Evolutionary conservation across 2,888 invertebrate species (phyloP).

Genomic region (Drosophila limbata): DNA sequence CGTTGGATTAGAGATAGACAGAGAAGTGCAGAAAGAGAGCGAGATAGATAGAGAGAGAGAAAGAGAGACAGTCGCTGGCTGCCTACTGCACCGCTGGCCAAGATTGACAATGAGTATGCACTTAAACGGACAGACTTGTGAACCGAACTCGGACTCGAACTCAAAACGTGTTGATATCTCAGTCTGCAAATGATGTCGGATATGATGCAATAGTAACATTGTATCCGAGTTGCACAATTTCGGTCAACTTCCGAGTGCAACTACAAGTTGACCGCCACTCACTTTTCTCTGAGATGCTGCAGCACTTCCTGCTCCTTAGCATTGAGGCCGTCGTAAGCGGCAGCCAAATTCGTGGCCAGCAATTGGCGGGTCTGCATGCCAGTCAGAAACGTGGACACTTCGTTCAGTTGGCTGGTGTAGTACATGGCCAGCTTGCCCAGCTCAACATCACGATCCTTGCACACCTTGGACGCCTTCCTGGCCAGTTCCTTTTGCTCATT

Average conservation of each 20-base stretch:
- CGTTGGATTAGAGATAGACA: constrained; percentile 4
- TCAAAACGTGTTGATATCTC: neutral
- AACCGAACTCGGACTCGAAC: constrained; percentile 6
- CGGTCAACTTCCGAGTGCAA: constrained; percentile 65
- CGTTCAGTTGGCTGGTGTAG: constrained; percentile 88
- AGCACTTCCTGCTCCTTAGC: constrained; percentile 88
- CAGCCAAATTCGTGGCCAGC: constrained; percentile 88
- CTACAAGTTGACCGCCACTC: constrained; percentile 66
- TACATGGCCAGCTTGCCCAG: constrained; percentile 90
- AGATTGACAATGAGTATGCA: constrained; percentile 70
- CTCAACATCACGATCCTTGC: constrained; percentile 89
- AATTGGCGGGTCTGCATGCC: constrained; percentile 90
- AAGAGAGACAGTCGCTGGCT: constrained; percentile 29
- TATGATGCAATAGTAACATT: constrained; percentile 74
- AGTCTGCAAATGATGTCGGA: constrained; percentile 51
- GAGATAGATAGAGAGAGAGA: neutral
- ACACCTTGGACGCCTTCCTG: constrained; percentile 87
- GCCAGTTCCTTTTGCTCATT: constrained; percentile 84
- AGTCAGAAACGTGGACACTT: constrained; percentile 90
- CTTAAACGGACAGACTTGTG: constrained; percentile 31
- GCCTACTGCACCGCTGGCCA: constrained; percentile 80
- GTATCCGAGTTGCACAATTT: constrained; percentile 83
- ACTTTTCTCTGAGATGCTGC: constrained; percentile 88
- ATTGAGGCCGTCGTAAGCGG: constrained; percentile 88
- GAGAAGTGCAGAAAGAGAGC: neutral